Evolutionary conservation across 2,113 vertebrate genomes (phyloP), one percentile per base, ranked within the genome.

Genomic region (Dicerorhinus sumatrensis): DNA sequence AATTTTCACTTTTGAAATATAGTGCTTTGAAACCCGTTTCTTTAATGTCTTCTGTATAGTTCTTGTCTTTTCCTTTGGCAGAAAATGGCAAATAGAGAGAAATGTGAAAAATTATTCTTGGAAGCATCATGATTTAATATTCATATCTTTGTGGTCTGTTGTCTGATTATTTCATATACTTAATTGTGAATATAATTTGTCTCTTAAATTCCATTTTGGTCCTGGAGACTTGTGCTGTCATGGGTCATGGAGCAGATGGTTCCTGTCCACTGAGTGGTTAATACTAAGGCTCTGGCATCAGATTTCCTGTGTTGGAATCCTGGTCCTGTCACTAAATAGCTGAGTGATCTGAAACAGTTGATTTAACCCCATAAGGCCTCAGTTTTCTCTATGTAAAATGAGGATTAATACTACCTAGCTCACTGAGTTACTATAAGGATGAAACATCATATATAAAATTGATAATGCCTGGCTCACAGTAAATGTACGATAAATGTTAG

Each of bases 11-110:
- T 98, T 94, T 89, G 70, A 62, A 90, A 88, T 48, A 51, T 4
- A 80, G 76, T 36, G 51, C 91, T 97, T 97, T 39, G 75, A 94
- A 91, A 85, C n/a, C 0, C 11, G 3, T 93, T 96, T 75, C 65
- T 97, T 77, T 94, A 92, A 90, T 90, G 92, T 62, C 95, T 96
- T 96, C 81, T 96, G 6, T 92, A 10, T 88, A 80, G 21, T 54
- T 96, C 91, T 9, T 91, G 67, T 62, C 96, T 96, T 95, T 96
- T 73, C 79, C 91, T 97, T 86, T 75, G 75, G 5, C 62, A 86
- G 69, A 56, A 97, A 89, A 76, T 97, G 72, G 70, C 82, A 96
- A 48, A 77, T 83, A 72, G 67, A 16, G 39, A 46, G 72, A 36
- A 56, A 56, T 3, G 4, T 2, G n/a, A 96, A 60, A 51, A 21